Evolutionary conservation across 30 jellyfish, hydroid and myxozoan genomes (phyloP).

Genomic region (Aurelia sp.): DNA sequence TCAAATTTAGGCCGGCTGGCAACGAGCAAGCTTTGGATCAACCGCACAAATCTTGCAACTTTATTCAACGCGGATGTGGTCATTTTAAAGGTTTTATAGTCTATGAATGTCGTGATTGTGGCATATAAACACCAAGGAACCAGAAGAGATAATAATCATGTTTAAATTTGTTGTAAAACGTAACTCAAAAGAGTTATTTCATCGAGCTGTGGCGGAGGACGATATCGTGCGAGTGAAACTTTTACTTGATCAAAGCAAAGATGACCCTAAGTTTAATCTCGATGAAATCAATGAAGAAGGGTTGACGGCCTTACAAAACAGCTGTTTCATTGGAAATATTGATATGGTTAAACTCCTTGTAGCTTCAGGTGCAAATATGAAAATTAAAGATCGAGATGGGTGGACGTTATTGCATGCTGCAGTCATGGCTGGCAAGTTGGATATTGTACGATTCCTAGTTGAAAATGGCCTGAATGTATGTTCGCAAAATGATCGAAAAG

Average conservation of each 20-base stretch:
- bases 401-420: slow-evolving; percentile 93
- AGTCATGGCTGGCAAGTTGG: slow-evolving; percentile 83
- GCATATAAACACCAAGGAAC: background rate
- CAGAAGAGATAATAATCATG: slow-evolving; percentile 45
- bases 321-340: slow-evolving; percentile 93
- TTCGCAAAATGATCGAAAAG: slow-evolving; percentile 62
- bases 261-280: slow-evolving; percentile 87
- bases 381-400: slow-evolving; percentile 93
- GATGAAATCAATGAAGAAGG: slow-evolving; percentile 96
- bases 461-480: slow-evolving; percentile 72
- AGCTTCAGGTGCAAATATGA: slow-evolving; percentile 77
- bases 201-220: slow-evolving; percentile 90
- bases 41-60: no score
- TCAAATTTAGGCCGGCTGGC: slow-evolving; percentile 12
- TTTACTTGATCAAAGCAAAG: slow-evolving; percentile 89
- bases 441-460: slow-evolving; percentile 70
- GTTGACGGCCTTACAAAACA: slow-evolving; percentile 91
- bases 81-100: no score
- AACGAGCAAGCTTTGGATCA: no score
- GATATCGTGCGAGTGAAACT: slow-evolving; percentile 83
- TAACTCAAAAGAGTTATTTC: slow-evolving; percentile 88
- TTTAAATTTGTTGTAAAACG: slow-evolving; percentile 95
- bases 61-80: slow-evolving; percentile 1
- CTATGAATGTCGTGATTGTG: no score
- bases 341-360: slow-evolving; percentile 86